Conservation (phyloP, 2,888 invertebrate genomes). For the Leucophenga maculata region DNA sequence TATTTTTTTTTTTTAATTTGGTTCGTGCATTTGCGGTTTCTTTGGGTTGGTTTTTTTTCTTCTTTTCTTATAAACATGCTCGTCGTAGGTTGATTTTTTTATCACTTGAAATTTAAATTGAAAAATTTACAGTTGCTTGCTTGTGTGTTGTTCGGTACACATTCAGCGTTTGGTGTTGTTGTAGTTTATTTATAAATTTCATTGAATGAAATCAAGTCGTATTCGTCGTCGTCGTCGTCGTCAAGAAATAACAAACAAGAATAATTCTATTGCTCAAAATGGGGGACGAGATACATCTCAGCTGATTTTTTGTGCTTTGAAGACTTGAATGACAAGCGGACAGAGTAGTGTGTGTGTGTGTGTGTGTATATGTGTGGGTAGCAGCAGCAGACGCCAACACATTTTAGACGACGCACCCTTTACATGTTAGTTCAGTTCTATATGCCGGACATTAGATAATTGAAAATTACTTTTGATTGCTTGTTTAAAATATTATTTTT, state of each 20-base stretch:
- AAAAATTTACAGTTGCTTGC: constrained; percentile 44
- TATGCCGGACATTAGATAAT: neutral
- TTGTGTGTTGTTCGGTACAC: neutral
- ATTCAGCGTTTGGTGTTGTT: neutral
- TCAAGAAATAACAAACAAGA: neutral
- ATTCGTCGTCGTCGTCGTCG: no score
- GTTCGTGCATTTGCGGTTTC: neutral
- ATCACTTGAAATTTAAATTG: constrained; percentile 33
- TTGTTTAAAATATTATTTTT: neutral
- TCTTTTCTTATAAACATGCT: neutral
- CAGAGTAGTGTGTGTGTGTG: neutral
- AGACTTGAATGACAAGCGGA: neutral
- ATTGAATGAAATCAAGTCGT: constrained; percentile 23
- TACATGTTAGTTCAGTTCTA: no score
- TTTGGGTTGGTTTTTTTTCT: neutral
- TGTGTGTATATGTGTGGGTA: no score
- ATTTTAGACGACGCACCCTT: neutral
- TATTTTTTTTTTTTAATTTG: constrained; percentile 12
- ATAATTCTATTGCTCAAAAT: neutral
- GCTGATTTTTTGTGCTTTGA: neutral
- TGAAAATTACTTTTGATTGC: constrained; percentile 1
- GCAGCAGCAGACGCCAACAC: neutral
- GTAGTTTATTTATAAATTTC: constrained; percentile 31
- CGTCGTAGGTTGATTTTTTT: neutral
- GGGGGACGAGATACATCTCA: no score